phyloP scores from a whole-genome alignment of 2,113 vertebrate species.

The Rana temporaria region DNA sequence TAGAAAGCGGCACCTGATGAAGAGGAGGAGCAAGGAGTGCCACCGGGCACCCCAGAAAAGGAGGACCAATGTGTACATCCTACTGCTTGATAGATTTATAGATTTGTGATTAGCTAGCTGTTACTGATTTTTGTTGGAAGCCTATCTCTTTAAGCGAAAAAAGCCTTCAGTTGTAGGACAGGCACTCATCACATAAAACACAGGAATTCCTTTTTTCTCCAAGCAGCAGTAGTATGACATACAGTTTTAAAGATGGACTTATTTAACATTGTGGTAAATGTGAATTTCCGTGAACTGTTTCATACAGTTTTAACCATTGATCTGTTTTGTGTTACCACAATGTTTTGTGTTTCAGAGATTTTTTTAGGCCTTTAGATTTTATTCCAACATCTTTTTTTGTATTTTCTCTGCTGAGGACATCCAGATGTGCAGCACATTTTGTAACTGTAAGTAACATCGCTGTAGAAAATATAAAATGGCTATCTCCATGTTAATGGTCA shows the following conservation, averaged over 20 bases:
- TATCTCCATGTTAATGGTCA: no score
- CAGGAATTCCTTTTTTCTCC: not conserved
- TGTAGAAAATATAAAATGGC: no score
- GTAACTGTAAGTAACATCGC: no score
- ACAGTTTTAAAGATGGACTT: not conserved
- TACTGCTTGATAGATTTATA: no score
- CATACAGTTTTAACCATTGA: not conserved
- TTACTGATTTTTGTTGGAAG: no score
- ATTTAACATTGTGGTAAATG: not conserved
- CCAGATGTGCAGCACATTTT: not conserved
- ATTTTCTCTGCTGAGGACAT: not conserved
- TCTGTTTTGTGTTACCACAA: slow-evolving; percentile 11
- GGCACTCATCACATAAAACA: not conserved
- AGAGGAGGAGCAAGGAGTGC: no score
- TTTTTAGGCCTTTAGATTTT: not conserved
- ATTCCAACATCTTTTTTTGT: no score
- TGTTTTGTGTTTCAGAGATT: not conserved
- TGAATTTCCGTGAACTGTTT: not conserved
- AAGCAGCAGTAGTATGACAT: not conserved
- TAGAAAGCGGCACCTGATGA: no score
- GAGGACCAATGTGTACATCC: no score
- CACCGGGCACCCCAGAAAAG: no score
- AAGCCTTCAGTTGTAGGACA: not conserved
- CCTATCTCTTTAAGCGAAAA: no score
- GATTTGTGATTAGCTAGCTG: no score